phyloP scores from a whole-genome alignment of 2,888 invertebrate species.

The Pilophorus perplexus region DNA sequence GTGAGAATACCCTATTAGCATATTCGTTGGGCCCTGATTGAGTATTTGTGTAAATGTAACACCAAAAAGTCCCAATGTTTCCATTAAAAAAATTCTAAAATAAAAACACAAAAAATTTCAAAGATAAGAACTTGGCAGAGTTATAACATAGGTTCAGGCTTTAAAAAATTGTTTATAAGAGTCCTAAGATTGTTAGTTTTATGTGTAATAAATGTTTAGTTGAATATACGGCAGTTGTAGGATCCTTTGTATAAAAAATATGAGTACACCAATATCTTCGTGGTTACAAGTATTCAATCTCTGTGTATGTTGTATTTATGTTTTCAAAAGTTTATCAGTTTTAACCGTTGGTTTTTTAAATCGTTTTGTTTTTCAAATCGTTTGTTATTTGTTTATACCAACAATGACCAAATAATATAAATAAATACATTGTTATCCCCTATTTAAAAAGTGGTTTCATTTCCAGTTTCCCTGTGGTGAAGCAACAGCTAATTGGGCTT shows the following conservation, averaged over 20 bases:
- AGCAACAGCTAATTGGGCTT: neutral
- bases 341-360: constrained; percentile 43
- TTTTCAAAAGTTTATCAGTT: constrained; percentile 44
- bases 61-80: constrained; percentile 35
- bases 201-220: constrained; percentile 44
- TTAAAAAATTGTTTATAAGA: constrained; percentile 42
- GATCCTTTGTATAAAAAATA: constrained; percentile 34
- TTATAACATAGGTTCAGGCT: constrained; percentile 39
- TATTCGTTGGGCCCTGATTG: constrained; percentile 23
- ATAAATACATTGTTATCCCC: constrained; percentile 47
- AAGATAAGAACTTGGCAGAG: constrained; percentile 36
- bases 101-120: constrained; percentile 28
- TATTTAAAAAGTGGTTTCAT: constrained; percentile 42
- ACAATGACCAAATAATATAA: constrained; percentile 47
- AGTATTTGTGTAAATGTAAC: constrained; percentile 40
- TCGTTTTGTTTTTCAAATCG: constrained; percentile 40
- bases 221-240: constrained; percentile 43
- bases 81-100: constrained; percentile 33
- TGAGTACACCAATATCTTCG: constrained; percentile 42
- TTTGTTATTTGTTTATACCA: constrained; percentile 47
- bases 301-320: constrained; percentile 46
- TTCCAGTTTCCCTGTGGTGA: neutral
- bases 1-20: too few species aligned
- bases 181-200: constrained; percentile 41
- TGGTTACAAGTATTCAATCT: constrained; percentile 40